These are phyloP conservation scores for Mionectes olivaceus DNA, from an alignment of 2,797 vertebrate genomes.

Conservation along the genomic window DNA sequence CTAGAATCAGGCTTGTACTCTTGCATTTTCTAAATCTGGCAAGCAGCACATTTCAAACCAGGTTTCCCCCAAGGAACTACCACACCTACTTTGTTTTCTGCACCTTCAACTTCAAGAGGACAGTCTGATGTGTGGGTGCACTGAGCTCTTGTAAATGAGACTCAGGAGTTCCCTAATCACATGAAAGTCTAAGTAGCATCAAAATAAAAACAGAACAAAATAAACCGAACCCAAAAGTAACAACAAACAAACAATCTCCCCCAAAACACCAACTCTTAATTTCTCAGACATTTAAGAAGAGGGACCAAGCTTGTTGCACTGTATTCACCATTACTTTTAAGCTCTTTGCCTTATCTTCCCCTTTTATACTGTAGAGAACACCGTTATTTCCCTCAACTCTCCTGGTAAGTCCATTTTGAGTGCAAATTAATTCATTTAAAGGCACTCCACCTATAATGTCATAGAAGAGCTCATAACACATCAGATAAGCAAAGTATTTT, in stretches of 20 bases:
- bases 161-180: neutral
- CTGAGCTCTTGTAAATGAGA: neutral
- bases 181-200: neutral
- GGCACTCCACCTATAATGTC: neutral
- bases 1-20: neutral
- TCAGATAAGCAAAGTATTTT: neutral
- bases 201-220: neutral
- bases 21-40: neutral
- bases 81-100: neutral
- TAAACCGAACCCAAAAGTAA: neutral
- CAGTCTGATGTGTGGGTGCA: neutral
- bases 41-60: neutral
- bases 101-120: neutral
- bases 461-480: neutral
- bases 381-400: neutral
- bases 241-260: neutral
- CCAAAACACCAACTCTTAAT: neutral
- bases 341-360: neutral
- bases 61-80: neutral
- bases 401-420: neutral
- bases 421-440: neutral
- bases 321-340: neutral
- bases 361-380: neutral
- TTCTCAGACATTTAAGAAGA: neutral
- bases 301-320: neutral